These are phyloP conservation scores for Labrus mixtus DNA, from an alignment of 2,113 vertebrate species.

Conservation along the genomic window DNA sequence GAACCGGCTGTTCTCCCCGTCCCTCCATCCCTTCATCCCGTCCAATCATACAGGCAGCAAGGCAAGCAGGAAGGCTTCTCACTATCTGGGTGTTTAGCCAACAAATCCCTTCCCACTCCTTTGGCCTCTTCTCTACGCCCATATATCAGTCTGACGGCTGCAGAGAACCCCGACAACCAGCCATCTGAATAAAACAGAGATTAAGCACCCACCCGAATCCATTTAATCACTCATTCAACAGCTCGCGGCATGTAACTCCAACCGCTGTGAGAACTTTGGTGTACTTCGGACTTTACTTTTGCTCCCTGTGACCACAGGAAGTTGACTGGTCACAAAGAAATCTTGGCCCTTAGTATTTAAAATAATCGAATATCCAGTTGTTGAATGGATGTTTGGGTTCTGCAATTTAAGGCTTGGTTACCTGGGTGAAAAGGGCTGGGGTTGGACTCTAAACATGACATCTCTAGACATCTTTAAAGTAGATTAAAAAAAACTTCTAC, in stretches of 20 bases:
- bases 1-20: conserved; percentile 56
- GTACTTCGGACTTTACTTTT: conserved; percentile 51
- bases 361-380: conserved; percentile 19
- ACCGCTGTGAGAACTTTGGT: conserved; percentile 57
- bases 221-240: conserved; percentile 73
- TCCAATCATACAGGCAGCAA: conserved; percentile 42
- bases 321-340: conserved; percentile 24
- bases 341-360: conserved; percentile 5
- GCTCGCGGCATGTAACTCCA: conserved; percentile 52
- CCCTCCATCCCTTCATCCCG: conserved; percentile 42
- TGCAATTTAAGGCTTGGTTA: conserved; percentile 26
- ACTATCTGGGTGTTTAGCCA: conserved; percentile 69
- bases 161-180: conserved; percentile 60
- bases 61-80: conserved; percentile 60
- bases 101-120: conserved; percentile 64
- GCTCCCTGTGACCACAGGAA: conserved; percentile 30
- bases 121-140: conserved; percentile 61
- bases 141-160: conserved; percentile 75
- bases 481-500: no score
- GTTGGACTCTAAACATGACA: conserved; percentile 4
- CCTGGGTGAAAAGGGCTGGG: background rate
- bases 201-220: conserved; percentile 70
- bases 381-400: conserved; percentile 28
- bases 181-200: conserved; percentile 77
- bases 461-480: no score